These are phyloP conservation scores for Leucozona laternaria DNA, from an alignment of 2,888 invertebrate genomes.

Conservation along the genomic window DNA sequence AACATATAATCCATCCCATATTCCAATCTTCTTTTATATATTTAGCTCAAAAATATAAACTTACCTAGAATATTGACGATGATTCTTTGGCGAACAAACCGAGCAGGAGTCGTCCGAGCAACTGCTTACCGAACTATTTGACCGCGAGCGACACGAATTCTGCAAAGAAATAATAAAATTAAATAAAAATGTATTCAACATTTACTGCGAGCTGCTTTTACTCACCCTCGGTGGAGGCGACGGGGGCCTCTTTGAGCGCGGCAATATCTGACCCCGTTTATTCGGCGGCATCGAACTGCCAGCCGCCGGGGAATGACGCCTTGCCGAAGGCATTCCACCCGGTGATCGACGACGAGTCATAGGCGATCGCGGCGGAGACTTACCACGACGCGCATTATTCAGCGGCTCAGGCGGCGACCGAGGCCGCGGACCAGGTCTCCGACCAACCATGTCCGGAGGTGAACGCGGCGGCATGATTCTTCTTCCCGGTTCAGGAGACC, in stretches of 20 bases:
- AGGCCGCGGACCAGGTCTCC: conserved; percentile 78
- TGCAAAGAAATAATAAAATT: conserved; percentile 61
- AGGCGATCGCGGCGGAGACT: conserved; percentile 80
- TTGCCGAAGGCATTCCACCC: conserved; percentile 78
- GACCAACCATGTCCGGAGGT: conserved; percentile 80
- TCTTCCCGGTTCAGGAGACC: conserved; percentile 80
- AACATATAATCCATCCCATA: too few relatives aligned
- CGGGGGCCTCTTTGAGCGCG: conserved; percentile 83
- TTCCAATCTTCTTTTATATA: not conserved
- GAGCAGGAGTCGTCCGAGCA: conserved; percentile 94
- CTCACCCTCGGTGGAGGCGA: conserved; percentile 84
- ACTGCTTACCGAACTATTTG: conserved; percentile 90
- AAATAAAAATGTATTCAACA: not conserved
- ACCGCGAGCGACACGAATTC: conserved; percentile 86
- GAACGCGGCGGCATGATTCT: conserved; percentile 80
- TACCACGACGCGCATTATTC: conserved; percentile 79
- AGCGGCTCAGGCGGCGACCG: conserved; percentile 82
- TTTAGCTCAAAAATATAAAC: conserved; percentile 22
- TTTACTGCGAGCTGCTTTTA: not conserved
- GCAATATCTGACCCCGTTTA: conserved; percentile 80
- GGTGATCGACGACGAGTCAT: conserved; percentile 79
- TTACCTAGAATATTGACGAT: conserved; percentile 82
- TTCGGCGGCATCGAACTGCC: conserved; percentile 80
- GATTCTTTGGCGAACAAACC: conserved; percentile 89
- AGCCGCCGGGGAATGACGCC: conserved; percentile 78